Evolutionary conservation across 2,797 vertebrate species (phyloP), one percentile per base, ranked within the genome.

Genomic region (Neosalanx taihuensis): DNA sequence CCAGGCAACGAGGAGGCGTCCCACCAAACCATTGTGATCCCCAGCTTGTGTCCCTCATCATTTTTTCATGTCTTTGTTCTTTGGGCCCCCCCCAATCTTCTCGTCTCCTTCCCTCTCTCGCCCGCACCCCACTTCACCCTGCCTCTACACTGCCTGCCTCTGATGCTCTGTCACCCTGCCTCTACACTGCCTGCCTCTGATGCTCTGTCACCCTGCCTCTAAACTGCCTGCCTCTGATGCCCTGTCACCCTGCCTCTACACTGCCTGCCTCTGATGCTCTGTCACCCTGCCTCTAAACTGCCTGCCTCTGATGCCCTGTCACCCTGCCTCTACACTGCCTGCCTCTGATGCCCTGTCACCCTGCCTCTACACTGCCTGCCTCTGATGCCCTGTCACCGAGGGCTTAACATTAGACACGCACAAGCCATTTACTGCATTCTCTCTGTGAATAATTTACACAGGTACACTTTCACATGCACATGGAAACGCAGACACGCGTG

Each of bases 361-460:
- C 37, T 41, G 37, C 37, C 37, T 41, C 37, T 41, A 7, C 37
- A 2, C 37, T 41, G 10, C 37, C 37, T 41, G 37, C 37, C 37
- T 10, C 37, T 41, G 37, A 41, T 41, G 37, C 9, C 9, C 37
- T 10, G 9, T 17, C 51, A 53, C 51, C 18, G 15, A 53, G 51
- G 51, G 51, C 51, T 5, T 51, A 78, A 78, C 46, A 7, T 71
- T 67, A 59, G 46, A 83, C 87, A 88, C 5, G 74, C 85, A 84
- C 84, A 73, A 86, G 86, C 88, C 76, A 79, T 71, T 86, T 89
- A 84, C 83, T 66, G 81, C 84, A 85, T 89, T 75, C 67, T 0
- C 66, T 0, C 80, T 86, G 77, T 94, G 90, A 94, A 94, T 93
- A 91, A 94, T 94, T 94, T 86, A 92, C 80, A 77, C 67, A 68